These are phyloP conservation scores for Halcyon malimbica DNA, from an alignment of 2,113 vertebrate genomes.

Conservation along the genomic window DNA sequence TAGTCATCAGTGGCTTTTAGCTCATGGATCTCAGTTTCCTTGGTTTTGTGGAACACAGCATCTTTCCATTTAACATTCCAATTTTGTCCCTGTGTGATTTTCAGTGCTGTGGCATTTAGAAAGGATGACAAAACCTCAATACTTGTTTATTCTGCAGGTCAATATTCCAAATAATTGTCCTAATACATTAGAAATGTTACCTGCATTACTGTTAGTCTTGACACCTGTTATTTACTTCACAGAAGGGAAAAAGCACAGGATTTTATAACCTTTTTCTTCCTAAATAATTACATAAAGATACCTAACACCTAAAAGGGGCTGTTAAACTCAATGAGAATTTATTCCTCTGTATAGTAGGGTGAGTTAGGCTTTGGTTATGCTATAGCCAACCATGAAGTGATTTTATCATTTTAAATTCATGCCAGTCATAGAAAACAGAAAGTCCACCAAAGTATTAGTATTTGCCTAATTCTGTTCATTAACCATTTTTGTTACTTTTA, in stretches of 20 bases:
- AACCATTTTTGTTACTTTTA: not conserved
- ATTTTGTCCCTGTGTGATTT: not conserved
- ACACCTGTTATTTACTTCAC: not conserved
- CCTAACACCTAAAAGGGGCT: not conserved
- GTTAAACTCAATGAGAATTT: not conserved
- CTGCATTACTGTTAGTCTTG: not conserved
- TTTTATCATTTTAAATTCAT: not conserved
- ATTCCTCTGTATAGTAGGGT: not conserved
- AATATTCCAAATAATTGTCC: not conserved
- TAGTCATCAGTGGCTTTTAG: not conserved
- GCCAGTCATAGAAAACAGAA: not conserved
- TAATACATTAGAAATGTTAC: not conserved
- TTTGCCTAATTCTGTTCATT: not conserved
- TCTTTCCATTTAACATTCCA: not conserved
- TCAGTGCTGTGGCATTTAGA: not conserved
- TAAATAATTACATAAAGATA: not conserved
- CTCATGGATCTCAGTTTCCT: not conserved
- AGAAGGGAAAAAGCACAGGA: not conserved
- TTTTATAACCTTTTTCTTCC: not conserved
- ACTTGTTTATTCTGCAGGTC: not conserved
- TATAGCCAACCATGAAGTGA: not conserved
- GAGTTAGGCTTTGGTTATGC: not conserved
- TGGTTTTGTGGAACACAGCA: not conserved
- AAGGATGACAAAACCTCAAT: not conserved
- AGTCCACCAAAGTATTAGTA: not conserved